Evolutionary conservation across 2,113 vertebrate species (phyloP), one percentile per base, ranked within the genome.

Genomic region (Thalassarche chlororhynchos): DNA sequence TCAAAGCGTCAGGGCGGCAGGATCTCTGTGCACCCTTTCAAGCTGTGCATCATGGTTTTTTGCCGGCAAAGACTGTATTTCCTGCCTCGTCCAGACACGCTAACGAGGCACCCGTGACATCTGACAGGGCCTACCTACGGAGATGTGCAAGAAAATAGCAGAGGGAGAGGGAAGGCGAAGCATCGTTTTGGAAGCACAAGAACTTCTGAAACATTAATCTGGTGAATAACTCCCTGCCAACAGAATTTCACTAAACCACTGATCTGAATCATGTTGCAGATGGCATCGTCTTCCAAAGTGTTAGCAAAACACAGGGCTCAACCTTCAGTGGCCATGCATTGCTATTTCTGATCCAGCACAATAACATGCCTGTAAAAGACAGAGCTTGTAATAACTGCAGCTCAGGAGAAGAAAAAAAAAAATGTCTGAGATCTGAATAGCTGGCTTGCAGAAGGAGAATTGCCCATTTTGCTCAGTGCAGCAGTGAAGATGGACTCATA

Each of bases 201-300:
- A 95, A 95, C 71, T 94, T 96, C 83, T 95, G 87, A 97, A 95
- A 96, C 89, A 84, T 96, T 96, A 89, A 97, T 97, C 79, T 90
- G 68, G 44, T 66, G 72, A 72, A 64, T 81, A 86, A 86, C 69
- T 96, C 89, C 72, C 84, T 93, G 96, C 93, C 95, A 97, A 92
- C 46, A 88, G 76, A 83, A 94, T 94, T 95, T 97, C 95, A 94
- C 90, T 89, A 38, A 97, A 87, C 86, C 83, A 95, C 91, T 93
- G 86, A 96, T 96, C 70, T 97, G 96, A 97, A 97, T 96, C 91
- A 47, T 88, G 91, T 94, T 20, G 19, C 96, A 98, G 97, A 97
- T 95, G 94, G 96, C 90, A 93, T 90, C 13, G 0, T 93, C 94
- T 96, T 96, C 90, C 90, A 91, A 87, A 90, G 62, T 55, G 71